Percentiles rank a stretch among this genome's conserved stretches.
These are phyloP conservation scores for Netelia inedita DNA, from an alignment of 2,888 invertebrate genomes.

Conservation along the genomic window DNA sequence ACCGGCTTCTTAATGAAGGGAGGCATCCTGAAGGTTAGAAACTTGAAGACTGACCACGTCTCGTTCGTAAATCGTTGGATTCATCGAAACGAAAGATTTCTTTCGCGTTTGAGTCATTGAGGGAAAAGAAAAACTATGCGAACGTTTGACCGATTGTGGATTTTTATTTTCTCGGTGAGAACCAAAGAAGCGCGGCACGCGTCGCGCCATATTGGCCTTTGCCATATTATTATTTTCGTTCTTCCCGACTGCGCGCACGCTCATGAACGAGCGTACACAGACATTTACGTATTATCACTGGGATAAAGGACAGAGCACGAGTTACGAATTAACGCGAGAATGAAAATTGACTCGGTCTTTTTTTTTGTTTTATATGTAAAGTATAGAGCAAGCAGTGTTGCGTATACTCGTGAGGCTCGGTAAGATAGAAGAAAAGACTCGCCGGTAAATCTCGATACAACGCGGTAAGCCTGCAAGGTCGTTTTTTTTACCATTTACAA, in stretches of 20 bases:
- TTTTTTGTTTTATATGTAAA: constrained; percentile 36
- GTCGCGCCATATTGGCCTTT: constrained; percentile 41
- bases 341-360: constrained; percentile 20
- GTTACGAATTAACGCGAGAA: constrained; percentile 46
- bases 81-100: constrained; percentile 47
- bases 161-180: constrained; percentile 59
- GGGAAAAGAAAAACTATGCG: constrained; percentile 36
- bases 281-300: constrained; percentile 23
- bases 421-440: not conserved
- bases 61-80: constrained; percentile 59
- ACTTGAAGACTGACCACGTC: constrained; percentile 68
- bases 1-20: constrained; percentile 80
- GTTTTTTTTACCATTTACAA: constrained; percentile 34
- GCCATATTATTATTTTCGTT: constrained; percentile 39
- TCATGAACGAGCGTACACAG: constrained; percentile 32
- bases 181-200: constrained; percentile 68
- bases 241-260: constrained; percentile 13
- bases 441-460: too few species aligned
- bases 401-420: constrained; percentile 1
- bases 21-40: constrained; percentile 57
- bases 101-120: constrained; percentile 55
- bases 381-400: not conserved
- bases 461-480: too few species aligned
- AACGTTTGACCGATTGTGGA: constrained; percentile 58
- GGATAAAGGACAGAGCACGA: constrained; percentile 15